These are phyloP conservation scores for Rhinoptilus africanus DNA, from an alignment of 2,113 vertebrate genomes.

Conservation along the genomic window DNA sequence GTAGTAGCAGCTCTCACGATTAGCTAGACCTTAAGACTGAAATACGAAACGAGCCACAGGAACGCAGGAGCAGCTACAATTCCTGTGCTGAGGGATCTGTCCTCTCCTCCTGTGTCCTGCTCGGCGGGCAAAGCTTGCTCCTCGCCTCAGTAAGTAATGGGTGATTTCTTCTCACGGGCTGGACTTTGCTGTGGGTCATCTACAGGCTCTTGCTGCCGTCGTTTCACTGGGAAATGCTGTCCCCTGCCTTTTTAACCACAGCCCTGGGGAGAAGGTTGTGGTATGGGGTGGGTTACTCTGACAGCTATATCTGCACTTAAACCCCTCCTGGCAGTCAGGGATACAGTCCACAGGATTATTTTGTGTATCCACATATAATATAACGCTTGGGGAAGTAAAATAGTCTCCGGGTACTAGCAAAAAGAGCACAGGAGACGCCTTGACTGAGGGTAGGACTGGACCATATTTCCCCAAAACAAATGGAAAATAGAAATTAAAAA, in stretches of 20 bases:
- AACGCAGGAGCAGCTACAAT: background rate
- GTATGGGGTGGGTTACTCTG: background rate
- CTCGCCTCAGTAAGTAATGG: fast-evolving
- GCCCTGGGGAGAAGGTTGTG: background rate
- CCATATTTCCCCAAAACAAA: background rate
- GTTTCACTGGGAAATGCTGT: background rate
- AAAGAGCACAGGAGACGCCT: background rate
- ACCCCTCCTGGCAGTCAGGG: background rate
- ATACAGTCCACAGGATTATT: background rate
- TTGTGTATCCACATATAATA: background rate
- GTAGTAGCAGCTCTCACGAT: background rate
- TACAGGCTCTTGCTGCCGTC: background rate
- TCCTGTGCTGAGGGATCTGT: background rate
- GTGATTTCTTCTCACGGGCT: background rate
- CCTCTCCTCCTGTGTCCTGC: background rate
- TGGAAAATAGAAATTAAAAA: background rate
- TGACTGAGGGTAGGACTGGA: background rate
- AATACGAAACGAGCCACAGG: background rate
- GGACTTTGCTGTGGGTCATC: background rate
- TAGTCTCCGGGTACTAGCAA: background rate
- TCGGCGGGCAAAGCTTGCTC: background rate
- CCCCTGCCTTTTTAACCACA: background rate
- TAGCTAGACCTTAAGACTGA: background rate
- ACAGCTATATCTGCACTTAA: background rate
- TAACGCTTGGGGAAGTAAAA: background rate